Base-by-base conservation (phyloP, 2,113 vertebrate genomes). In the Triplophysa rosa region DNA sequence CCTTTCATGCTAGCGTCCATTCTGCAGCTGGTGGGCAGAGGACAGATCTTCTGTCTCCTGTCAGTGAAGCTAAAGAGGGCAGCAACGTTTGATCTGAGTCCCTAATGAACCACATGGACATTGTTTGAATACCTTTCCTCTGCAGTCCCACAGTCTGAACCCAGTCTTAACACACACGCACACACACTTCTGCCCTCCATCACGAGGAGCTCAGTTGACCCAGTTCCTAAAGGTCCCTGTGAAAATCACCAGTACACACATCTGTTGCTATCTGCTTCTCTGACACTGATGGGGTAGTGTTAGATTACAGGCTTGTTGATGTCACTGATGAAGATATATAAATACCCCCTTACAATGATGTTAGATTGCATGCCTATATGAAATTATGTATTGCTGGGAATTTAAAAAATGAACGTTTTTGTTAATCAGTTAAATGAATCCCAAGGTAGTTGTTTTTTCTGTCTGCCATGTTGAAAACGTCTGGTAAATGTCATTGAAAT, bases 141-240 rank as follows among this genome's bases (percentile, higher is more conserved):
- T 73, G 68, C 63, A 77, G 67, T 77, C 61, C 61, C 61, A 52
- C 61, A 64, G 61, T 76, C 74, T 77, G 12, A 65, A 65, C 59
- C 74, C 24, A 37, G 26, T 47, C 12, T 42, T 47, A 12, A 13
- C 61, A 54, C 62, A 52, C 16, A 78, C 40, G 58, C 63, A 59
- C 42, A 63, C 73, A 52, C 29, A 61, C 17, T 81, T 82, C 80
- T 86, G 84, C 88, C 85, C 89, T 87, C 83, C 87, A 88, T 83
- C 80, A 58, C 79, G 83, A 52, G 21, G 9, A 62, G 14, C 13
- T 23, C 59, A 73, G 81, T 80, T 90, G 88, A 75, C 79, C 79
- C 62, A 33, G 54, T 73, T 73, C 58, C 45, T 37, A 71, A 71
- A 42, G 16, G 21, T 37, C 56, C 26, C 54, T 59, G 42, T 49